phyloP scores from a whole-genome alignment of 2,113 vertebrate species.

The Carettochelys insculpta region DNA sequence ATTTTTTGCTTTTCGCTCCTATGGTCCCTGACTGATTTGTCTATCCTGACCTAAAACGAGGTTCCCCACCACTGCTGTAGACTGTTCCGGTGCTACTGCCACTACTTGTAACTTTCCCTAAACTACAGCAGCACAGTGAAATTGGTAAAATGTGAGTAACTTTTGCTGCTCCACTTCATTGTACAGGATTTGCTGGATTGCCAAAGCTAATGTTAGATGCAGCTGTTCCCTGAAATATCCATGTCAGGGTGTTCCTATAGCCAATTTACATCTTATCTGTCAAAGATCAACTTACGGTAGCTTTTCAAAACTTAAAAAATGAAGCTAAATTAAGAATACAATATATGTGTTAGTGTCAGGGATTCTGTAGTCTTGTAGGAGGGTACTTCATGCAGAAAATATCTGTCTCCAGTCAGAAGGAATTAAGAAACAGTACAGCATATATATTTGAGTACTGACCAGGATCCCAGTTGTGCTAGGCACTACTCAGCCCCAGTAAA shows the following conservation, averaged over 20 bases:
- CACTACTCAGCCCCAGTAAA: not conserved
- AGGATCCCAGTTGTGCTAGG: not conserved
- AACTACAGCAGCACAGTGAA: not conserved
- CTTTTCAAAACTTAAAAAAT: not conserved
- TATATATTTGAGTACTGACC: not conserved
- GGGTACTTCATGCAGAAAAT: not conserved
- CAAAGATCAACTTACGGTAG: not conserved
- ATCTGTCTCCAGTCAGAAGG: not conserved
- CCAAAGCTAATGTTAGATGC: not conserved
- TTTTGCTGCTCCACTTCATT: not conserved
- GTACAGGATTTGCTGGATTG: not conserved
- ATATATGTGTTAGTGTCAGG: not conserved
- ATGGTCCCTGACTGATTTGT: too few species aligned
- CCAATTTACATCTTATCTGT: not conserved
- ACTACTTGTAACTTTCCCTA: not conserved
- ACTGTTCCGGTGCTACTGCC: too few species aligned
- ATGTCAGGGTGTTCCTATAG: not conserved
- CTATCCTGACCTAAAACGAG: too few species aligned
- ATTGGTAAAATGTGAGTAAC: not conserved
- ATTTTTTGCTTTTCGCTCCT: too few species aligned
- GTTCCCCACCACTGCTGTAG: too few species aligned
- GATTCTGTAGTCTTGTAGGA: not conserved
- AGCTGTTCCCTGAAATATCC: not conserved
- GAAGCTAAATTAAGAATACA: not conserved
- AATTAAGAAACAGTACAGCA: not conserved